Evolutionary conservation across 2,888 invertebrate genomes (phyloP).

Genomic region (Protophormia terraenovae): DNA sequence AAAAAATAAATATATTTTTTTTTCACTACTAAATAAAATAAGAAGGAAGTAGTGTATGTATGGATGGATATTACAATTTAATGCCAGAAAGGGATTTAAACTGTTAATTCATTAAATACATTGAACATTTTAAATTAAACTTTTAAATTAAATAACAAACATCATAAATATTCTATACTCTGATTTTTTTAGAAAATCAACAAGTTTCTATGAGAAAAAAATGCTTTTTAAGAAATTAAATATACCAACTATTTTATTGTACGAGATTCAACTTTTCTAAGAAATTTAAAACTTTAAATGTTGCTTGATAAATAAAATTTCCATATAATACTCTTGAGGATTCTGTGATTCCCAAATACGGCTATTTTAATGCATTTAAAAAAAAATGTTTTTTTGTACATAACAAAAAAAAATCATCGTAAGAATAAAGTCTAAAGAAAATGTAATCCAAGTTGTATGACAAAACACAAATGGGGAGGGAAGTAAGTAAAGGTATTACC

Average conservation of each 20-base stretch:
- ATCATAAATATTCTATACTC: background rate
- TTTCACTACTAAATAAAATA: background rate
- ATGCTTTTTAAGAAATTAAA: background rate
- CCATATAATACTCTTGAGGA: slow-evolving; percentile 49
- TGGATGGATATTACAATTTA: background rate
- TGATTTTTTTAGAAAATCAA: background rate
- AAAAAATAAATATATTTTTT: background rate
- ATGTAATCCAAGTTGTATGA: slow-evolving; percentile 45
- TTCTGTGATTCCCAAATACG: slow-evolving; percentile 42
- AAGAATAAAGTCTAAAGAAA: slow-evolving; percentile 14
- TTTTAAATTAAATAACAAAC: background rate
- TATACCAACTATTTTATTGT: background rate
- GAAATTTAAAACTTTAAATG: slow-evolving; percentile 20
- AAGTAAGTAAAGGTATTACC: slow-evolving; percentile 46
- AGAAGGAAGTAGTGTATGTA: background rate
- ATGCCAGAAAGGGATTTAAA: background rate
- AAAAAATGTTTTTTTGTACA: slow-evolving; percentile 23
- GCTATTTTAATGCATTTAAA: slow-evolving; percentile 56
- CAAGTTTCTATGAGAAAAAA: background rate
- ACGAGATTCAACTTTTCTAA: slow-evolving; percentile 15
- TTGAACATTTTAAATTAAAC: background rate
- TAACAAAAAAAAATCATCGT: slow-evolving; percentile 3
- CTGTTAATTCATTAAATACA: background rate
- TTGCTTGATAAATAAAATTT: slow-evolving; percentile 16
- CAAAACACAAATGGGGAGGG: slow-evolving; percentile 39